Evolutionary conservation across 2,797 vertebrate genomes (phyloP).

Genomic region (Acropternis orthonyx): DNA sequence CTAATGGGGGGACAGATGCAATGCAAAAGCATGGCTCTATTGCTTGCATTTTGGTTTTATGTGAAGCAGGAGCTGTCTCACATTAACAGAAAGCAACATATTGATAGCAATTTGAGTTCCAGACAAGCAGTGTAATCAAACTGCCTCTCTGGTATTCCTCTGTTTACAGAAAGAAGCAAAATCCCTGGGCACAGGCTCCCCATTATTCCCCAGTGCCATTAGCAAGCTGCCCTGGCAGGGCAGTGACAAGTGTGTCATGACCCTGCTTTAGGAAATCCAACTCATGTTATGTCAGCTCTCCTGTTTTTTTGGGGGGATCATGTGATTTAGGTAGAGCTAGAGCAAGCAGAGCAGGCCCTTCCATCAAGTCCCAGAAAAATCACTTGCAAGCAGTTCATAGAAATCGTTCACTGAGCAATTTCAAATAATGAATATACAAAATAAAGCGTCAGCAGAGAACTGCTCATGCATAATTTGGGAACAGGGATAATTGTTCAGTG

Average conservation of each 20-base stretch:
- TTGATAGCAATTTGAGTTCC: accelerated
- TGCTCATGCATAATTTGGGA: neutral
- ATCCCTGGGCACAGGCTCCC: neutral
- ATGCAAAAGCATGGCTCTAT: neutral
- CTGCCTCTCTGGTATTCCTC: neutral
- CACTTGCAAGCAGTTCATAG: neutral
- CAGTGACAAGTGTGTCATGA: accelerated
- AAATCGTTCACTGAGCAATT: neutral
- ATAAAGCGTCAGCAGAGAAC: slow-evolving; percentile 20
- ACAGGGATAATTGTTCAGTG: neutral
- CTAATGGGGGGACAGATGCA: neutral
- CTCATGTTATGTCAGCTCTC: neutral
- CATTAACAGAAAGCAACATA: accelerated
- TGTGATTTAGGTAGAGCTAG: neutral
- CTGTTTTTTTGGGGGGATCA: neutral
- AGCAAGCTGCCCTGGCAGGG: neutral
- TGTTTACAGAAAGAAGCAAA: neutral
- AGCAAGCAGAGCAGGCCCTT: neutral
- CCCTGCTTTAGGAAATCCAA: neutral
- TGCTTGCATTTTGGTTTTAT: neutral
- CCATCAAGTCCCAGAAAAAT: neutral
- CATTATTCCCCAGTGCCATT: accelerated
- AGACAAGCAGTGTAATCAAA: neutral
- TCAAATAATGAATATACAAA: slow-evolving; percentile 1
- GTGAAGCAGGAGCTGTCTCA: neutral